These are phyloP conservation scores for Leptinotarsa peninsularis DNA, from an alignment of 2,888 invertebrate genomes.

Conservation along the genomic window DNA sequence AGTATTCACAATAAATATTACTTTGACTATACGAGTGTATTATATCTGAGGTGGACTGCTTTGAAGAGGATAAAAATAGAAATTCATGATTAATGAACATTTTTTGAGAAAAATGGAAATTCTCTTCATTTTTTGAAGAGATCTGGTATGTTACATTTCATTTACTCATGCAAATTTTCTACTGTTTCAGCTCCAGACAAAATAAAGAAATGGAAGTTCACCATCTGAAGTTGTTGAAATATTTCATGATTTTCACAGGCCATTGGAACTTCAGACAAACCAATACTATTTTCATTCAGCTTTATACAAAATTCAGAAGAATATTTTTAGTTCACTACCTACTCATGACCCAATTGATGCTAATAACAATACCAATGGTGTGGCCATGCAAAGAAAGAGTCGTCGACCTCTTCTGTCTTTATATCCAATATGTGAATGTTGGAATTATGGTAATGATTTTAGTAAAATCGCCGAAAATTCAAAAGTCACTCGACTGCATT, in stretches of 20 bases:
- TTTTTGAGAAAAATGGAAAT: too few relatives aligned
- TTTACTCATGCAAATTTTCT: too few relatives aligned
- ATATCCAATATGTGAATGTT: conserved; percentile 2
- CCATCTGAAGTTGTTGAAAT: not conserved
- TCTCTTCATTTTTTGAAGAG: too few relatives aligned
- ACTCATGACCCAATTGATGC: not conserved
- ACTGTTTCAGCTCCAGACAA: too few relatives aligned
- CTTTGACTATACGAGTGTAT: too few relatives aligned
- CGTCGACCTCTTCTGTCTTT: not conserved
- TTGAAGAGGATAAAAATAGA: too few relatives aligned
- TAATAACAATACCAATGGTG: not conserved
- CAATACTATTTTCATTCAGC: not conserved
- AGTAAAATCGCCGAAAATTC: not conserved
- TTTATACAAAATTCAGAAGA: conserved; percentile 1
- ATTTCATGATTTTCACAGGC: not conserved
- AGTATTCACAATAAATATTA: too few relatives aligned
- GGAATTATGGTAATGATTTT: not conserved
- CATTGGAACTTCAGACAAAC: not conserved
- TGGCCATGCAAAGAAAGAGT: not conserved
- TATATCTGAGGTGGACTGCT: too few relatives aligned
- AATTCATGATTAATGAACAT: too few relatives aligned
- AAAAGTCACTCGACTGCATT: not conserved
- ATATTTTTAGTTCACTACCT: conserved; percentile 1
- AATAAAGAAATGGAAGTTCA: not conserved
- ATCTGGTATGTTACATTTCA: too few relatives aligned